These are phyloP conservation scores for Myiagra hebetior DNA, from an alignment of 2,113 vertebrate genomes.

Conservation along the genomic window DNA sequence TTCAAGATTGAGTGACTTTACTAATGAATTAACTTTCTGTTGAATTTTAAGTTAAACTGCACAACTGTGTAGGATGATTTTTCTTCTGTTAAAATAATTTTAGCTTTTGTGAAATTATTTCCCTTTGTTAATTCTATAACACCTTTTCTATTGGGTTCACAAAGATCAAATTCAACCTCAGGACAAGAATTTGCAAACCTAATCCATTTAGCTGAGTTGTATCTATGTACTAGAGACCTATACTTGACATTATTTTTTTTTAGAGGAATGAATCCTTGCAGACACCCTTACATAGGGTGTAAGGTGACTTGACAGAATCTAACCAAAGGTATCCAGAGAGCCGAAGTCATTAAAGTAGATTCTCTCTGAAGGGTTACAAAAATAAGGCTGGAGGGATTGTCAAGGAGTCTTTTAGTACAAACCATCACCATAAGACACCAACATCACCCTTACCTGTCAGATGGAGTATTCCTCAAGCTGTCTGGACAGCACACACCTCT, in stretches of 20 bases:
- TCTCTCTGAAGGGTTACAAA: not conserved
- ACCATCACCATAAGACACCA: rapidly evolving
- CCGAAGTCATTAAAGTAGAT: not conserved
- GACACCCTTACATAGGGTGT: not conserved
- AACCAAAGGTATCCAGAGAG: not conserved
- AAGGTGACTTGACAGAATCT: not conserved
- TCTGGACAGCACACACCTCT: not conserved
- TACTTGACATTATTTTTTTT: not conserved
- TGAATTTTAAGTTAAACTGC: not conserved
- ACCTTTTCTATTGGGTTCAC: not conserved
- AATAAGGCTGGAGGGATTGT: not conserved
- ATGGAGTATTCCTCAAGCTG: not conserved
- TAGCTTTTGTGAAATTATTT: not conserved
- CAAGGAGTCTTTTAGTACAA: not conserved
- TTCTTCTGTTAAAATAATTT: not conserved
- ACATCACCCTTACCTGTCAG: not conserved
- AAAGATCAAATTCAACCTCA: not conserved
- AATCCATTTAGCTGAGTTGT: not conserved
- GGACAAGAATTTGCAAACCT: not conserved
- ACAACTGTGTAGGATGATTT: not conserved
- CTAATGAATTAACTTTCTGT: constrained; percentile 11
- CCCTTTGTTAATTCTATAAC: not conserved
- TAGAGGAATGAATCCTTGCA: not conserved
- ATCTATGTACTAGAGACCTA: not conserved
- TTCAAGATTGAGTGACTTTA: constrained; percentile 9